These are phyloP conservation scores for Nycteola revayana DNA, from an alignment of 2,888 invertebrate genomes.

Conservation along the genomic window DNA sequence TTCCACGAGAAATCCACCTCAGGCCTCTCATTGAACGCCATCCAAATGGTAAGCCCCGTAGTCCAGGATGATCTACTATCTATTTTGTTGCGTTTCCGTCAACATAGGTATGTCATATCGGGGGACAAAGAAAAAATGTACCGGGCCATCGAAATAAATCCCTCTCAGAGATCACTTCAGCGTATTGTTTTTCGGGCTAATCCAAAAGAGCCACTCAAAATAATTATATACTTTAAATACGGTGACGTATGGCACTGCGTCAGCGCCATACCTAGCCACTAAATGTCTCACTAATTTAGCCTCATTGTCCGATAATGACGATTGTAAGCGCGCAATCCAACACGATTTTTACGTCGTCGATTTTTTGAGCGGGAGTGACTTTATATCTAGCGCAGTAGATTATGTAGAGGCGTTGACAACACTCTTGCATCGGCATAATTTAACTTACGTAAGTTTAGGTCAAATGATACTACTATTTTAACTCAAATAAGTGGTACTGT, in stretches of 20 bases:
- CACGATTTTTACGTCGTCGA: background rate
- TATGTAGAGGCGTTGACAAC: background rate
- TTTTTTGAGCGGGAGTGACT: background rate
- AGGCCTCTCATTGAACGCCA: conserved; percentile 16
- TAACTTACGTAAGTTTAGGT: background rate
- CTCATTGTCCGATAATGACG: background rate
- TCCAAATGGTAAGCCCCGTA: conserved; percentile 11
- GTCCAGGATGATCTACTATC: conserved; percentile 19
- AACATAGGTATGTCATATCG: conserved; percentile 14
- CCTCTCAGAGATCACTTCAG: background rate
- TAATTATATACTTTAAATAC: background rate
- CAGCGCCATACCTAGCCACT: background rate
- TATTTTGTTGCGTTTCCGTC: conserved; percentile 18
- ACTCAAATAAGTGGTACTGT: background rate
- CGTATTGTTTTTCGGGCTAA: background rate
- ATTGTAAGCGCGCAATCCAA: background rate
- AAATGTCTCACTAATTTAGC: background rate
- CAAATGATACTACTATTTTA: background rate
- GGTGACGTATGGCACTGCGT: background rate
- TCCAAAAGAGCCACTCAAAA: background rate
- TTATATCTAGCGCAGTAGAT: background rate
- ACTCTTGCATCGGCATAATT: background rate
- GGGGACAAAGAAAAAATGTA: conserved; percentile 25
- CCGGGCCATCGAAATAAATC: background rate
- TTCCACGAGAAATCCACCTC: too few species aligned